Percentiles rank a stretch among this genome's conserved stretches.
Evolutionary conservation across 1,140 invertebrate species (phyloP).

Genomic region (Atopsyche davidsoni): DNA sequence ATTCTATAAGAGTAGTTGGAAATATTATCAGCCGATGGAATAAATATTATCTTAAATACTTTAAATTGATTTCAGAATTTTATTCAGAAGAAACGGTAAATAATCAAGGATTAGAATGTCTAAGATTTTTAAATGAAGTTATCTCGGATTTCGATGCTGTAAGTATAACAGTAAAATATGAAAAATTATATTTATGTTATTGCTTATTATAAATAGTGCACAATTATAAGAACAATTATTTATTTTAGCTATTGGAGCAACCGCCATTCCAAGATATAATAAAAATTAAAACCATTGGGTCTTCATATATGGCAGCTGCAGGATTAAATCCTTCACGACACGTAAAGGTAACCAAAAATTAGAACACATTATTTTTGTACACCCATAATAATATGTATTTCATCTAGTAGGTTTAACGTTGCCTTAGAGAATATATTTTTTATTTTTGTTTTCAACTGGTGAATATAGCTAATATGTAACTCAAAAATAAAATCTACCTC

Average conservation of each 20-base stretch:
- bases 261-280: conserved; percentile 84
- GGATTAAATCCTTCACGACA: conserved; percentile 72
- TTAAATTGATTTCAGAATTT: conserved; percentile 61
- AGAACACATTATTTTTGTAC: no score
- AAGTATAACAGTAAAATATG: conserved; percentile 40
- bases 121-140: conserved; percentile 95
- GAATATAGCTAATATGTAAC: background rate
- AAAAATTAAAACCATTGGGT: conserved; percentile 97
- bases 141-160: conserved; percentile 97
- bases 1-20: no score
- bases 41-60: background rate
- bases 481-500: conserved; percentile 3
- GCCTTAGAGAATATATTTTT: no score
- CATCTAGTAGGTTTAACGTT: no score
- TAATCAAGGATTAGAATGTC: conserved; percentile 92
- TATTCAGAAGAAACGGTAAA: conserved; percentile 94
- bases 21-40: no score
- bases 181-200: conserved; percentile 12
- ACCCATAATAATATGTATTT: no score
- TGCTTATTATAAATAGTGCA: conserved; percentile 10
- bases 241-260: conserved; percentile 72
- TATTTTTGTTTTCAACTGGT: conserved; percentile 4
- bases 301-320: conserved; percentile 96
- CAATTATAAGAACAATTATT: conserved; percentile 9
- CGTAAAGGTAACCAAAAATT: conserved; percentile 61